Percentiles rank a stretch among this genome's conserved stretches.
These are phyloP conservation scores for Netelia melanura DNA, from an alignment of 2,888 invertebrate species.

Conservation along the genomic window DNA sequence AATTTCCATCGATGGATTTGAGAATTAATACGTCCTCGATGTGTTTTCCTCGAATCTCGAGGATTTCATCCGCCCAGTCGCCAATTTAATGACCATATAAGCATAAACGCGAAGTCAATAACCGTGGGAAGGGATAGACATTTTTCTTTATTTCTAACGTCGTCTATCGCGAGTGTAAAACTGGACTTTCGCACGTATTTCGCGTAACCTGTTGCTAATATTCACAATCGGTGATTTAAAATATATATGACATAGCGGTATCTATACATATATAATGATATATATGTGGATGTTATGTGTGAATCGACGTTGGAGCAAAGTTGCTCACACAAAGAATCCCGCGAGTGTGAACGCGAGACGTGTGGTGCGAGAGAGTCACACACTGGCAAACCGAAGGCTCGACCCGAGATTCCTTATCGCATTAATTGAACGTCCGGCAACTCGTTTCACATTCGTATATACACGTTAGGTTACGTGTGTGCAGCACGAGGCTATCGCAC, in stretches of 20 bases:
- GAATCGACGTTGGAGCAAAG: conserved; percentile 26
- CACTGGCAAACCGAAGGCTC: conserved; percentile 64
- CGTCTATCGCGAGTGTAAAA: conserved; percentile 49
- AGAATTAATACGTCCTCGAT: conserved; percentile 37
- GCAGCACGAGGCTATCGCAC: conserved; percentile 36
- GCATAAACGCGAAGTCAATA: conserved; percentile 17
- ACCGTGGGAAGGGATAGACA: conserved; percentile 16
- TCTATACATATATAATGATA: background rate
- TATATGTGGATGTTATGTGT: conserved; percentile 17
- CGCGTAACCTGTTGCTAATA: conserved; percentile 53
- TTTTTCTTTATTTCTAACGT: conserved; percentile 46
- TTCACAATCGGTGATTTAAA: conserved; percentile 7
- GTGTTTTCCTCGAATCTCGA: conserved; percentile 32
- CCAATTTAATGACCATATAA: conserved; percentile 13
- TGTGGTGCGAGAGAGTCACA: conserved; percentile 40
- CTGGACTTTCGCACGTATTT: conserved; percentile 34
- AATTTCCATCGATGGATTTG: conserved; percentile 47
- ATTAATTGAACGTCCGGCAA: conserved; percentile 70
- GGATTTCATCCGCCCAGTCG: background rate
- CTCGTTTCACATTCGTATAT: conserved; percentile 64
- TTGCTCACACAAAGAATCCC: conserved; percentile 44
- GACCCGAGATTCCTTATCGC: conserved; percentile 70
- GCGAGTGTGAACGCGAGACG: conserved; percentile 60
- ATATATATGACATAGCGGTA: conserved; percentile 5
- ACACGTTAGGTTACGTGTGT: conserved; percentile 3